Evolutionary conservation across 2,888 invertebrate genomes (phyloP).

Genomic region (Acronicta alni): DNA sequence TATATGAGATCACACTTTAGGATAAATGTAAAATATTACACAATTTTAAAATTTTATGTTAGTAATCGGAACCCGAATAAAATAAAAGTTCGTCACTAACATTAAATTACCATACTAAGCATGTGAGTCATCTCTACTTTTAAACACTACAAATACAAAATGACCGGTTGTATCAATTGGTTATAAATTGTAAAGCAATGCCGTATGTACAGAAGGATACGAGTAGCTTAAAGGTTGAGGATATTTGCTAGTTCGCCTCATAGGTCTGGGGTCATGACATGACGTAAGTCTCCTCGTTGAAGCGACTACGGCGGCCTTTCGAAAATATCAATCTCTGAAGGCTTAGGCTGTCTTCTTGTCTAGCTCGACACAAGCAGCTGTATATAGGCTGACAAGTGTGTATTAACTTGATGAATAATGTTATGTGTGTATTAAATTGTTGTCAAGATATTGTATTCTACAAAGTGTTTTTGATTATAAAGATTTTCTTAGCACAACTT

Average conservation of each 20-base stretch:
- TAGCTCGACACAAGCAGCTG: conserved; percentile 30
- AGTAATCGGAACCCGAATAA: conserved; percentile 50
- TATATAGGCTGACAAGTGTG: conserved; percentile 26
- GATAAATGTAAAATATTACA: not conserved
- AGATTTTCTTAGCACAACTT: too few species aligned
- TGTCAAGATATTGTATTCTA: too few species aligned
- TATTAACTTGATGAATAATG: conserved; percentile 22
- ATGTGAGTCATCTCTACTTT: conserved; percentile 76
- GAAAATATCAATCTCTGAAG: conserved; percentile 60
- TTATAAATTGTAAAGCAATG: conserved; percentile 62
- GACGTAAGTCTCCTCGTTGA: conserved; percentile 71
- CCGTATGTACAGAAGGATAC: conserved; percentile 60
- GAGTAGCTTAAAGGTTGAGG: conserved; percentile 84
- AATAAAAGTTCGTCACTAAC: conserved; percentile 50
- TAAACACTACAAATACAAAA: conserved; percentile 57
- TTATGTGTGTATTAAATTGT: conserved; percentile 12
- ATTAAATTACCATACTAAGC: conserved; percentile 58
- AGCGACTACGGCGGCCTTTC: conserved; percentile 67
- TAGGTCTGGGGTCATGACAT: conserved; percentile 66
- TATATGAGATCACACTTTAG: conserved; percentile 26
- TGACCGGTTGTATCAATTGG: conserved; percentile 61
- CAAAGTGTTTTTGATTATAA: too few species aligned
- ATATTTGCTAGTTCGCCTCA: conserved; percentile 72
- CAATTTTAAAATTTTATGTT: conserved; percentile 6
- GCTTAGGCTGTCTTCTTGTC: conserved; percentile 55